Evolutionary conservation across 2,888 invertebrate species (phyloP), one percentile per base, ranked within the genome.

Genomic region (Heliconius cydno): DNA sequence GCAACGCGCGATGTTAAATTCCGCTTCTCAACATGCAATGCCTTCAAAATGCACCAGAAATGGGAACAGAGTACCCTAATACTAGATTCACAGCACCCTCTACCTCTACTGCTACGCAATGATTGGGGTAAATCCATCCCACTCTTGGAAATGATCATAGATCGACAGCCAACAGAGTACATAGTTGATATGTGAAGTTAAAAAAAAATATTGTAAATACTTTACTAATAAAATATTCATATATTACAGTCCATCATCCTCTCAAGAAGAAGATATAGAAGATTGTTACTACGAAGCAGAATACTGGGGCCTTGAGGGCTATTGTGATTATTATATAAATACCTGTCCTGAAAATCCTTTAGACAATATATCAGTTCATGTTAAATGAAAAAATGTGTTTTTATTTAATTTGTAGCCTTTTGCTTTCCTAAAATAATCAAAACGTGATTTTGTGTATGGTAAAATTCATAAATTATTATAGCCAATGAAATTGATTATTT

Each of bases 251-350:
- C 96, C 96, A 65, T 96, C 96, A 77, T 91, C 95, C 30, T 96
- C 96, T 22, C 85, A 88, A 76, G 94, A 94, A 87, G 96, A 96
- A 81, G 91, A 94, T 77, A 85, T 96, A 80, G 92, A 95, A 28
- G 94, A 95, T 79, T 92, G 89, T 80, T 95, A 95, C 85, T 95
- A 95, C 84, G 94, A 96, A 85, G 96, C 96, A 15, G 96, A 96
- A 88, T 92, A 93, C 81, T 88, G 89, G 79, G 96, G 96, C 28
- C 85, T 92, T 74, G 93, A 93, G 76, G 89, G 92, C 0, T 88
- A 92, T 76, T 97, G 97, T 86, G 87, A 87, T 68, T 86, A 91
- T 81, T 97, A 96, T 86, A 83, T 86, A 22, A 86, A 92, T 68
- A 83, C 86, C 7, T 97, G 97, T 86, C 94, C 95, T 25, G 86